Conservation (phyloP, 2,888 invertebrate genomes). For the Antheraea yamamai region DNA sequence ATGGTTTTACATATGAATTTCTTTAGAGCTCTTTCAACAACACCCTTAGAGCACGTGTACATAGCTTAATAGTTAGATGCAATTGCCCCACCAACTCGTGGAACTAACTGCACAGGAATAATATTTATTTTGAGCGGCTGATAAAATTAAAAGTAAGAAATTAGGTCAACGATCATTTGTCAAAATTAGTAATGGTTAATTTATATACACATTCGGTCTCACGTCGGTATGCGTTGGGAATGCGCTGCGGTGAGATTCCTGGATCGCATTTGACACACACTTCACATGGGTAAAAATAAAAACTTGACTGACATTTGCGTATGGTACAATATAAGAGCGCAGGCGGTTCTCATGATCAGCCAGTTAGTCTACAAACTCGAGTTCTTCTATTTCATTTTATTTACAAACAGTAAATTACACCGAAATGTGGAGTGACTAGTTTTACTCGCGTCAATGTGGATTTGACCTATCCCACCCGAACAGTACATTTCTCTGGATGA, state of each 20-base stretch:
- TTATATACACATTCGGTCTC: slow-evolving; percentile 36
- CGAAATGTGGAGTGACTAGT: too few species aligned
- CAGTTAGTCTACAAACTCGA: not conserved
- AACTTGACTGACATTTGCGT: slow-evolving; percentile 57
- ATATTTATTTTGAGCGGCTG: not conserved
- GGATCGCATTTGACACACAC: slow-evolving; percentile 66
- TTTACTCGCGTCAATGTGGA: too few species aligned
- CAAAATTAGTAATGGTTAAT: slow-evolving; percentile 62
- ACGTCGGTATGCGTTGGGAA: slow-evolving; percentile 52
- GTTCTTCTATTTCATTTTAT: not conserved
- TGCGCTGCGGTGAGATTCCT: slow-evolving; percentile 46
- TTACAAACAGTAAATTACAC: too few species aligned
- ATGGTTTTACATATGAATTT: not conserved
- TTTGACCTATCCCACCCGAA: too few species aligned
- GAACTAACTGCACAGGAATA: not conserved
- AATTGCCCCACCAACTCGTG: too few species aligned
- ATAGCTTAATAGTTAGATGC: not conserved
- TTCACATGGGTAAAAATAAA: slow-evolving; percentile 55
- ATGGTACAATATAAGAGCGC: slow-evolving; percentile 21
- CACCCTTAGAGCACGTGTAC: not conserved
- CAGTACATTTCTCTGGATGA: too few species aligned
- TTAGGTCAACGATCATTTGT: slow-evolving; percentile 52
- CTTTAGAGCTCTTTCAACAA: too few species aligned
- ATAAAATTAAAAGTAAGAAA: slow-evolving; percentile 27
- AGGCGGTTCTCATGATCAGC: not conserved